Evolutionary conservation across 2,113 vertebrate genomes (phyloP).

Genomic region (Peromyscus californicus): DNA sequence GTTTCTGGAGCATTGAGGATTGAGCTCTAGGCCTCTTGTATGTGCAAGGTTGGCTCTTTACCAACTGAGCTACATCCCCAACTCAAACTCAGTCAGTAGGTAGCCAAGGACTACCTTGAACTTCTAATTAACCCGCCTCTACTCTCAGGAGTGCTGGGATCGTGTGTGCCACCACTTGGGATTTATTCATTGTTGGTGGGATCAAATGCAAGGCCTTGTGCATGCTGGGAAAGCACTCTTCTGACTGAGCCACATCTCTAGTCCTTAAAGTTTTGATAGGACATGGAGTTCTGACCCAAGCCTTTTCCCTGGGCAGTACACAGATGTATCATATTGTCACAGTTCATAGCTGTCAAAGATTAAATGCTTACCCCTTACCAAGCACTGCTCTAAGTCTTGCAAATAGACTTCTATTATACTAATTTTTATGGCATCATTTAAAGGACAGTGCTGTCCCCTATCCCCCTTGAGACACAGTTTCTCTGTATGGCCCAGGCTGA

Average conservation of each 20-base stretch:
- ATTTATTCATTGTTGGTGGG: not conserved
- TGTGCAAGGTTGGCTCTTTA: not conserved
- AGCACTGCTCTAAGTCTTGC: not conserved
- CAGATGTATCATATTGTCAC: not conserved
- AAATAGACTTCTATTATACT: not conserved
- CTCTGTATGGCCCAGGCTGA: not conserved
- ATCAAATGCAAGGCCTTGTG: not conserved
- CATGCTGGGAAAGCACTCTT: not conserved
- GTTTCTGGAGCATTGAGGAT: not conserved
- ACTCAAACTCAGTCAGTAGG: not conserved
- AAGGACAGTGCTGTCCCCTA: not conserved
- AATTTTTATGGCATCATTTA: not conserved
- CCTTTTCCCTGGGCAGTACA: not conserved
- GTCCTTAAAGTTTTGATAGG: conserved; percentile 14
- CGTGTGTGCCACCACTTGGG: not conserved
- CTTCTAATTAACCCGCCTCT: not conserved
- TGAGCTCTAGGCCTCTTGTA: not conserved
- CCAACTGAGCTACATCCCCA: not conserved
- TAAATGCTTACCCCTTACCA: not conserved
- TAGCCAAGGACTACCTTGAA: not conserved
- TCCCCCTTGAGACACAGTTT: not conserved
- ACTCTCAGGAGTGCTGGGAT: not conserved
- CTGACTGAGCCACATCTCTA: not conserved
- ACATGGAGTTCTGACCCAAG: not conserved
- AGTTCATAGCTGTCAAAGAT: not conserved